phyloP scores from a whole-genome alignment of 2,113 vertebrate species.

The Phocoena phocoena region DNA sequence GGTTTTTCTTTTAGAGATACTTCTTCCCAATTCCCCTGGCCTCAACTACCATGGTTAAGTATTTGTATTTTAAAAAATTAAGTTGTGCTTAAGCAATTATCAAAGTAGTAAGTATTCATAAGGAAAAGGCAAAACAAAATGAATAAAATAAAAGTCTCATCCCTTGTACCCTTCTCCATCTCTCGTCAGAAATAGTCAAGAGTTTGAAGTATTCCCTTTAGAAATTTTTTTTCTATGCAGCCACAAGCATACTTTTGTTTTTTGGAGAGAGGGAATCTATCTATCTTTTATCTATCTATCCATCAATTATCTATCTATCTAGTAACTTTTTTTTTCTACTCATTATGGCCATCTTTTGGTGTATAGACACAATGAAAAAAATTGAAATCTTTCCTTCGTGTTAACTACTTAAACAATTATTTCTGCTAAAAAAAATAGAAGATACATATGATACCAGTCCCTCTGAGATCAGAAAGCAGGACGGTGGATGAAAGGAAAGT shows the following conservation, averaged over 20 bases:
- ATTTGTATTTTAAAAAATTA: not conserved
- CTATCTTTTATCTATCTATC: not conserved
- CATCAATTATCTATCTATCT: not conserved
- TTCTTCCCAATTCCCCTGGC: not conserved
- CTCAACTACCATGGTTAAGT: not conserved
- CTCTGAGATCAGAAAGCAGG: not conserved
- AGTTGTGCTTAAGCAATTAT: not conserved
- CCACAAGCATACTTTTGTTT: not conserved
- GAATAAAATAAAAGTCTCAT: not conserved
- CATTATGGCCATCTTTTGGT: not conserved
- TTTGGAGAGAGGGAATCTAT: not conserved
- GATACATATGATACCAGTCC: not conserved
- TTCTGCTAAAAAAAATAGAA: not conserved
- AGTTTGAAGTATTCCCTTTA: not conserved
- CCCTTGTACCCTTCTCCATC: not conserved
- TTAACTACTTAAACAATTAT: not conserved
- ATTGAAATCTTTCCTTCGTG: not conserved
- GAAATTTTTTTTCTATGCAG: not conserved
- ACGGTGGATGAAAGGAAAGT: not conserved
- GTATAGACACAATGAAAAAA: not conserved
- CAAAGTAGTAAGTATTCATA: not conserved
- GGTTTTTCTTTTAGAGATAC: conserved; percentile 15
- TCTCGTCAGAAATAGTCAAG: not conserved
- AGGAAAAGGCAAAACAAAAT: not conserved
- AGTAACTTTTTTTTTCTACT: not conserved